Percentiles rank a stretch among this genome's conserved stretches.
Conservation (phyloP, 2,888 invertebrate species). For the Proisotoma minuta region DNA sequence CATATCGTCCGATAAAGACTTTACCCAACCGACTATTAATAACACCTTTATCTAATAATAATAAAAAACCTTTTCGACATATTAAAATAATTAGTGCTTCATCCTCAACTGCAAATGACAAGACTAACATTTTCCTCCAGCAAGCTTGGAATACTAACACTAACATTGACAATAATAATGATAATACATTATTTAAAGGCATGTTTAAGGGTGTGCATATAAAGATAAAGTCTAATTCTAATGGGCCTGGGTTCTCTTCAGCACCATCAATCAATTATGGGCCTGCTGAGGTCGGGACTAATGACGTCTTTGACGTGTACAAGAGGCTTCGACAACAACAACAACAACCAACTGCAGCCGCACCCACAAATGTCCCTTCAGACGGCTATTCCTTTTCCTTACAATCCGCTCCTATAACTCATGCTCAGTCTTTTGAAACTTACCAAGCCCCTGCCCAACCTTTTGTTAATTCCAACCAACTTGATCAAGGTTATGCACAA, state of each 20-base stretch:
- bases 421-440: slow-evolving; percentile 38
- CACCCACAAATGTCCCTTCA: slow-evolving; percentile 22
- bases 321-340: slow-evolving; percentile 41
- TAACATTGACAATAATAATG: slow-evolving; percentile 2
- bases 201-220: slow-evolving; percentile 6
- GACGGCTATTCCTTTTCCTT: slow-evolving; percentile 24
- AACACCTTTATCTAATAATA: too few species aligned
- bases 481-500: slow-evolving; percentile 11
- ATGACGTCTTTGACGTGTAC: slow-evolving; percentile 44
- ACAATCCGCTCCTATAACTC: slow-evolving; percentile 30
- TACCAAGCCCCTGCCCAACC: slow-evolving; percentile 8
- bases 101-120: slow-evolving; percentile 8
- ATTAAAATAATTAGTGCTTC: slow-evolving; percentile 8
- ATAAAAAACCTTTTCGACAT: slow-evolving; percentile 5
- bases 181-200: background rate
- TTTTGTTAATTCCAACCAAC: slow-evolving; percentile 25
- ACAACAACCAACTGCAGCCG: slow-evolving; percentile 34
- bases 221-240: slow-evolving; percentile 16
- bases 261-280: slow-evolving; percentile 31
- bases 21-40: background rate
- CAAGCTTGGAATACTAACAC: background rate
- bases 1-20: background rate
- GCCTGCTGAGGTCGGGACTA: slow-evolving; percentile 41
- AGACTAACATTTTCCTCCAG: background rate
- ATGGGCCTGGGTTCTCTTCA: background rate